Evolutionary conservation across 1,140 invertebrate genomes (phyloP).

Genomic region (Myzus persicae): DNA sequence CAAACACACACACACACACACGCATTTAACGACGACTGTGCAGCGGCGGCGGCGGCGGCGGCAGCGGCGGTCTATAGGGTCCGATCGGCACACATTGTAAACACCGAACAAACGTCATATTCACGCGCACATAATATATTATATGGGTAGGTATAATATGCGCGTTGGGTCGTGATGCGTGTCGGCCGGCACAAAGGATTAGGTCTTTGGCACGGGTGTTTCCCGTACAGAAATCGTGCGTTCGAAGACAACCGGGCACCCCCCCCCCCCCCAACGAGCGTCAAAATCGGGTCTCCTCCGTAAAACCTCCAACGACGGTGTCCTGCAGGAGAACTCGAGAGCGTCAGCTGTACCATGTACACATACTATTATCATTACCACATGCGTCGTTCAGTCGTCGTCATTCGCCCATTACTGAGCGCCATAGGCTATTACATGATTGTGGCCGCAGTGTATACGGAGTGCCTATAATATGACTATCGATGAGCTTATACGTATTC

Average conservation of each 20-base stretch:
- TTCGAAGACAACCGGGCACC: not conserved
- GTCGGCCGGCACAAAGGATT: not conserved
- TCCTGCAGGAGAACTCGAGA: not conserved
- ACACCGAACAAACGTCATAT: slow-evolving; percentile 8
- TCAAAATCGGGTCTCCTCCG: not conserved
- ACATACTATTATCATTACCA: not conserved
- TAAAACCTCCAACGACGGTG: not conserved
- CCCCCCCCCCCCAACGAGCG: too few species aligned
- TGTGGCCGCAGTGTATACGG: too few species aligned
- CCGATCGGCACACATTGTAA: slow-evolving; percentile 5
- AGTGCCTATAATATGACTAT: too few species aligned
- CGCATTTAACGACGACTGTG: not conserved
- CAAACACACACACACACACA: not conserved
- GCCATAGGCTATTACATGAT: not conserved
- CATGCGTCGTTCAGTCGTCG: not conserved
- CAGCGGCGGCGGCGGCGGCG: too few species aligned
- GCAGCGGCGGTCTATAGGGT: not conserved
- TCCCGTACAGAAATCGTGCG: not conserved
- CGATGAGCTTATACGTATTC: too few species aligned
- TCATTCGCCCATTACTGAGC: not conserved
- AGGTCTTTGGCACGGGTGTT: not conserved
- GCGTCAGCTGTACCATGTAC: not conserved
- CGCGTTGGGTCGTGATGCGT: not conserved
- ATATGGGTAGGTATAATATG: not conserved
- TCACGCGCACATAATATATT: not conserved